Conservation (phyloP, 2,797 vertebrate genomes). For the Perodicticus potto region DNA sequence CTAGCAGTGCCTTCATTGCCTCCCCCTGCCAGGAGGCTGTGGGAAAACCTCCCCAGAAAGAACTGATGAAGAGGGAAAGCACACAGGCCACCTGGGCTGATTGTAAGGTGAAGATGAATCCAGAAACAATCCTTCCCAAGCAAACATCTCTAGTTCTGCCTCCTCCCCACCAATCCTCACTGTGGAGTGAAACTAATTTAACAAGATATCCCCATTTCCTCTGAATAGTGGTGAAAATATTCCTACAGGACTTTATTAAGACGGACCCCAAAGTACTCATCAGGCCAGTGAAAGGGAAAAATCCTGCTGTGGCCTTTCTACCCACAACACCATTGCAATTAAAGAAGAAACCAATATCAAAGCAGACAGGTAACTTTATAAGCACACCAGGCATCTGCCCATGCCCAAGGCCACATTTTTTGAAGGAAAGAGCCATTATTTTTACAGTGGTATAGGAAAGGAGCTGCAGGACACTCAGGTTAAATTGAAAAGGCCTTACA, state of each 20-base stretch:
- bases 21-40: constrained; percentile 62
- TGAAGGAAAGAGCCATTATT: constrained; percentile 64
- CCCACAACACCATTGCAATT: constrained; percentile 33
- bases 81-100: constrained; percentile 51
- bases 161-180: constrained; percentile 53
- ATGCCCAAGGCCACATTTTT: constrained; percentile 70
- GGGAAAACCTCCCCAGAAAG: constrained; percentile 67
- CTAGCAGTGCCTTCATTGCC: constrained; percentile 58
- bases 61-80: neutral
- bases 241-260: constrained; percentile 81
- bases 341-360: constrained; percentile 69
- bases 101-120: constrained; percentile 64
- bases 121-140: constrained; percentile 46
- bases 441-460: constrained; percentile 68
- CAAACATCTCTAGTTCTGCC: constrained; percentile 47
- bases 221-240: constrained; percentile 80
- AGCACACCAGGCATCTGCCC: constrained; percentile 46
- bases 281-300: constrained; percentile 71
- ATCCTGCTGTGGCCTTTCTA: constrained; percentile 61
- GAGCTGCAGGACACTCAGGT: constrained; percentile 35
- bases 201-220: constrained; percentile 77
- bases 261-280: constrained; percentile 74
- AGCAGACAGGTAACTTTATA: constrained; percentile 68
- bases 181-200: constrained; percentile 77
- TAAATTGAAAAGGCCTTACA: constrained; percentile 64